Evolutionary conservation across 2,113 vertebrate species (phyloP).

Genomic region (Onychorhynchus coronatus): DNA sequence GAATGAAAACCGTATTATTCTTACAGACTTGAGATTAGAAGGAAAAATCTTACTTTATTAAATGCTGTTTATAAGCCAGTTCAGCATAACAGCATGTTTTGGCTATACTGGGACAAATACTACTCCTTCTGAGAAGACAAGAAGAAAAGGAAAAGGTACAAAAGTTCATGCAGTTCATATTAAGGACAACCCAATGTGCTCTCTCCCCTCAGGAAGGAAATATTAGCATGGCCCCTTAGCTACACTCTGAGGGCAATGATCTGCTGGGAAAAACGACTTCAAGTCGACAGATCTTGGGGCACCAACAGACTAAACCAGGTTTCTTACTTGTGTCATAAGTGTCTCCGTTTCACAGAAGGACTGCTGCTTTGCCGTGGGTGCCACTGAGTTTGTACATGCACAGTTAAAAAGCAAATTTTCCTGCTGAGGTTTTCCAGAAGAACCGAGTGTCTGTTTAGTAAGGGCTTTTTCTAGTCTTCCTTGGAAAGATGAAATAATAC

Average conservation of each 20-base stretch:
- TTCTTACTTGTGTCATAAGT: not conserved
- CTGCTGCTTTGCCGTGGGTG: not conserved
- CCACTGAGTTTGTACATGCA: accelerated
- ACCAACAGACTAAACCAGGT: not conserved
- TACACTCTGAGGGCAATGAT: not conserved
- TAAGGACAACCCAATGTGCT: constrained; percentile 19
- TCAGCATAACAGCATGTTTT: not conserved
- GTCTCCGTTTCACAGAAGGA: not conserved
- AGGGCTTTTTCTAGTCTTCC: not conserved
- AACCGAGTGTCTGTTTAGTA: not conserved
- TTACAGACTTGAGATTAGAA: not conserved
- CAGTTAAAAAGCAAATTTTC: not conserved
- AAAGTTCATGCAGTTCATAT: constrained; percentile 51
- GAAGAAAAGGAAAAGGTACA: constrained; percentile 47
- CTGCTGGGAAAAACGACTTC: constrained; percentile 12
- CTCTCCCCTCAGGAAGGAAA: constrained; percentile 42
- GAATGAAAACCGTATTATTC: not conserved
- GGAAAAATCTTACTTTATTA: not conserved
- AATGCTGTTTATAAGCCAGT: not conserved
- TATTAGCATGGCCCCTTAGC: constrained; percentile 13
- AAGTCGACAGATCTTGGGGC: not conserved
- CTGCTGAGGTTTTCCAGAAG: not conserved
- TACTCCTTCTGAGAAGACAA: constrained; percentile 16
- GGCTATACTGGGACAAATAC: constrained; percentile 10
- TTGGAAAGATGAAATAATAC: not conserved